Evolutionary conservation across 1,140 invertebrate species (phyloP).

Genomic region (Oscheius sp.): DNA sequence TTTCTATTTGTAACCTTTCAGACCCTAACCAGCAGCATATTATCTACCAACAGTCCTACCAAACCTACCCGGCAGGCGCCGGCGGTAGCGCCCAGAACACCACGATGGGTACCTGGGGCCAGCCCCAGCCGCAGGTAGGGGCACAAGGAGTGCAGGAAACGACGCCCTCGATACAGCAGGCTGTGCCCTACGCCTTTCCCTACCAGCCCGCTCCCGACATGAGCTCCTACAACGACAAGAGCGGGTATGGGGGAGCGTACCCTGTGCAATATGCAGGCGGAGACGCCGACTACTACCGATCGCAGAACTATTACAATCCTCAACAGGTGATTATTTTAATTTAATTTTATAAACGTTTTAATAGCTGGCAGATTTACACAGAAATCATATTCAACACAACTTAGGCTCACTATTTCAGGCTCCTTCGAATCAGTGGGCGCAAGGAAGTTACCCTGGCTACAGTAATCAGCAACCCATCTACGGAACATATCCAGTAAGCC

Average conservation of each 20-base stretch:
- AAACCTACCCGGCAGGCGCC: neutral
- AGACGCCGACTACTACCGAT: neutral
- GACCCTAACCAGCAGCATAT: conserved; percentile 4
- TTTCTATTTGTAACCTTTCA: neutral
- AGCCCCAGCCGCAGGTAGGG: neutral
- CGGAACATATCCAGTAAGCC: too few relatives aligned
- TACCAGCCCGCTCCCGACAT: too few relatives aligned
- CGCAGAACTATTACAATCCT: neutral
- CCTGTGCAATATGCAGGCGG: neutral
- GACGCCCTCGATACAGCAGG: neutral
- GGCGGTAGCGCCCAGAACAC: too few relatives aligned
- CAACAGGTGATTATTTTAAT: conserved; percentile 1
- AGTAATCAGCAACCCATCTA: neutral
- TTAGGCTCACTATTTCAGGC: neutral
- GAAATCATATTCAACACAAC: too few relatives aligned
- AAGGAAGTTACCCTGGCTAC: neutral
- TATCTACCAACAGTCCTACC: neutral
- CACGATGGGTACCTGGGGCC: neutral
- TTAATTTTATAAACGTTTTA: neutral
- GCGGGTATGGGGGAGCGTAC: too few relatives aligned
- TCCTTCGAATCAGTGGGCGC: neutral
- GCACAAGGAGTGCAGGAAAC: neutral
- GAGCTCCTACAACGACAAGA: too few relatives aligned
- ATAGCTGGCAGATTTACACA: too few relatives aligned
- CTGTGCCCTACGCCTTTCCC: neutral